Percentiles rank a stretch among this genome's conserved stretches.
phyloP scores from a whole-genome alignment of 2,888 invertebrate genomes.

The Carabus problematicus region DNA sequence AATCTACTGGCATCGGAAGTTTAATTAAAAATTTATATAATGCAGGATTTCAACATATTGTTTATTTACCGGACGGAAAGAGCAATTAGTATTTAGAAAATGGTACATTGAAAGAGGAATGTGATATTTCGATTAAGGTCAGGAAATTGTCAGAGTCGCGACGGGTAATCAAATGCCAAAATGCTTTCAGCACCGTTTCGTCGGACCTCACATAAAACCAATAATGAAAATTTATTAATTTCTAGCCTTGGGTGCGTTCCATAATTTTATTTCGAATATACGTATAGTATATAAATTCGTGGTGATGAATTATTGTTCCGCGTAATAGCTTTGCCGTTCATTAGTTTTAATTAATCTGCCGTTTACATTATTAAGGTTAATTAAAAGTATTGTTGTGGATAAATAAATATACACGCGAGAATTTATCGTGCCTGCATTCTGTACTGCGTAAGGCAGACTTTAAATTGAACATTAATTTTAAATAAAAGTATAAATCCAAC shows the following conservation, averaged over 20 bases:
- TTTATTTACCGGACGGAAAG: no score
- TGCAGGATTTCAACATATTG: no score
- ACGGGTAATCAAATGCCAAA: no score
- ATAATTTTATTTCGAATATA: slow-evolving; percentile 2
- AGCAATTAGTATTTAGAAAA: no score
- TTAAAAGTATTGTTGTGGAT: slow-evolving; percentile 32
- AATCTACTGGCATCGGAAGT: no score
- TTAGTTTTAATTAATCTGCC: slow-evolving; percentile 37
- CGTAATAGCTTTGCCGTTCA: slow-evolving; percentile 28
- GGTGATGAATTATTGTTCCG: no score
- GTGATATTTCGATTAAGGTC: no score
- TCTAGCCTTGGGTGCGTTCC: background rate
- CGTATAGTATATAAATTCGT: no score
- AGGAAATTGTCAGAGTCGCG: no score
- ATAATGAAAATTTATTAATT: slow-evolving; percentile 5
- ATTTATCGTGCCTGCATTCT: slow-evolving; percentile 7
- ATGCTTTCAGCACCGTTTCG: no score
- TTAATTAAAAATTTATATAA: no score
- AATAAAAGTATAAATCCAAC: slow-evolving; percentile 22
- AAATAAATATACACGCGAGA: background rate
- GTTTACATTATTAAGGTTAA: slow-evolving; percentile 38
- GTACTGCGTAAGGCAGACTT: slow-evolving; percentile 6
- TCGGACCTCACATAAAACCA: background rate
- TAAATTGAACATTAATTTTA: slow-evolving; percentile 31
- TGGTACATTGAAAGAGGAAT: no score